A percentile compares a stretch with the other conserved stretches of the same genome.
These are phyloP conservation scores for Girardinichthys multiradiatus DNA, from an alignment of 2,113 vertebrate species.

Conservation along the genomic window DNA sequence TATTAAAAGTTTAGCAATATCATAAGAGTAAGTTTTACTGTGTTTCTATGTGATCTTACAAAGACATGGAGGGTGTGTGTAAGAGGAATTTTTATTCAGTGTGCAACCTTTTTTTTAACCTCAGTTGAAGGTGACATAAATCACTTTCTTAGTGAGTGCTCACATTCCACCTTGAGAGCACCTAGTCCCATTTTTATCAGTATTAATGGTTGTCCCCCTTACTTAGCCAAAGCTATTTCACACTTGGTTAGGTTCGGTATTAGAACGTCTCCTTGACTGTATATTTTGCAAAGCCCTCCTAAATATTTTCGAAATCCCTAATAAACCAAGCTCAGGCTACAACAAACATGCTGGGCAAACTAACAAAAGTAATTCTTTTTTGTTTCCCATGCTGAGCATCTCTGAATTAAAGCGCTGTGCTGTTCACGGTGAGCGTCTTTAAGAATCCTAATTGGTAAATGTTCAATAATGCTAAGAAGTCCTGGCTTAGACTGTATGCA, in stretches of 20 bases:
- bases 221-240: conserved; percentile 86
- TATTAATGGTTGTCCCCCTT: conserved; percentile 84
- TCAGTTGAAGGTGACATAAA: conserved; percentile 83
- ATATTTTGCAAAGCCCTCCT: conserved; percentile 76
- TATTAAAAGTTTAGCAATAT: not conserved
- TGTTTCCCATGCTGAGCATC: conserved; percentile 31
- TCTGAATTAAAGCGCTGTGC: conserved; percentile 28
- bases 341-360: conserved; percentile 65
- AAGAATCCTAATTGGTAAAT: conserved; percentile 69
- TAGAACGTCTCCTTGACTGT: conserved; percentile 80
- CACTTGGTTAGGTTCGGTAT: conserved; percentile 82
- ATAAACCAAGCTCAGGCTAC: conserved; percentile 70
- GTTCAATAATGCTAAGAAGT: conserved; percentile 63
- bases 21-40: conserved; percentile 8
- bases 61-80: conserved; percentile 5
- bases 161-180: conserved; percentile 83
- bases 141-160: conserved; percentile 80
- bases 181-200: conserved; percentile 81
- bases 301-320: conserved; percentile 79
- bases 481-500: conserved; percentile 16
- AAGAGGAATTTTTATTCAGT: conserved; percentile 36
- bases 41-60: conserved; percentile 14
- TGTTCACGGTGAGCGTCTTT: conserved; percentile 34
- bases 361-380: conserved; percentile 67
- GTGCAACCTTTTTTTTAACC: conserved; percentile 56